Evolutionary conservation across 30 jellyfish, hydroid and myxozoan genomes (phyloP).

Genomic region (Phacellophora camtschatica): DNA sequence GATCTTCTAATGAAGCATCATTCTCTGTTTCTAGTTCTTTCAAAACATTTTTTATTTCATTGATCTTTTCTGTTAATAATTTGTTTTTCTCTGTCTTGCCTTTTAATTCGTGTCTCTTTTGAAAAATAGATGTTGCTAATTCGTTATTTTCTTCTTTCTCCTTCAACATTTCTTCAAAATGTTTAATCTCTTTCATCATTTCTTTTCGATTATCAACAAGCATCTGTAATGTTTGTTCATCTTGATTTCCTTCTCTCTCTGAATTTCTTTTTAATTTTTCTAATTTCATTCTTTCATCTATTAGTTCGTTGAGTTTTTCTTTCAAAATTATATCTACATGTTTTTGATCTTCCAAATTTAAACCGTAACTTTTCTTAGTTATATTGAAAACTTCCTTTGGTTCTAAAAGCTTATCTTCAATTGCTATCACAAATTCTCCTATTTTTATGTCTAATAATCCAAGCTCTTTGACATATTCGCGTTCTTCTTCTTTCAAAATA

Average conservation of each 20-base stretch:
- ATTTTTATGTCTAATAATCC: neutral
- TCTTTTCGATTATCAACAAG: constrained; percentile 30
- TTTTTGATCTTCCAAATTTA: neutral
- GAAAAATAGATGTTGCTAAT: neutral
- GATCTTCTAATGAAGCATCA: constrained; percentile 6
- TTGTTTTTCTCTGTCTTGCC: neutral
- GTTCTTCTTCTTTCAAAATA: neutral
- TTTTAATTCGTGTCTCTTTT: neutral
- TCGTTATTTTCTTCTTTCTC: neutral
- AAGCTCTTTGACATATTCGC: neutral
- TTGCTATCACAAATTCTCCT: constrained; percentile 6
- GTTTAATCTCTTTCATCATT: neutral
- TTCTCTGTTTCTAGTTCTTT: neutral
- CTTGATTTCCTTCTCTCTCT: neutral
- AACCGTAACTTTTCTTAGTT: neutral
- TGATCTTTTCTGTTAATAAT: neutral
- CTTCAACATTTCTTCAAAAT: neutral
- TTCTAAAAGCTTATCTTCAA: neutral
- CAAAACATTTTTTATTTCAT: neutral
- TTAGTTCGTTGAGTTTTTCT: neutral
- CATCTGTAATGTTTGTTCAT: neutral
- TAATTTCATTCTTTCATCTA: constrained; percentile 14
- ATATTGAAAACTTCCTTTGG: neutral
- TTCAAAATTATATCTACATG: neutral
- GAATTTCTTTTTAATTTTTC: neutral